These are phyloP conservation scores for Dryocosmus kuriphilus DNA, from an alignment of 2,888 invertebrate genomes.

Conservation along the genomic window DNA sequence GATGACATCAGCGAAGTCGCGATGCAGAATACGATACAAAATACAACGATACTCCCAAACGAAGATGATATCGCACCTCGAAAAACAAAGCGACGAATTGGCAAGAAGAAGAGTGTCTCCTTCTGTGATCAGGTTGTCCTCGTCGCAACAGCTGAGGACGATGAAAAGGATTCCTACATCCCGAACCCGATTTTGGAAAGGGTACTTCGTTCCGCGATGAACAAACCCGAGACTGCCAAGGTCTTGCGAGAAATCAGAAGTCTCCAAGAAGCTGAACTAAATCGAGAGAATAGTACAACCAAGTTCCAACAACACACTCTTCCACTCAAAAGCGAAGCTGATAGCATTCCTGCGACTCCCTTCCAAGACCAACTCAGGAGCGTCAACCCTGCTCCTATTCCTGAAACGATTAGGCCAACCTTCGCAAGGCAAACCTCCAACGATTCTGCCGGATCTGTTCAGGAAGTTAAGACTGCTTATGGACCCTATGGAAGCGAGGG, in stretches of 20 bases:
- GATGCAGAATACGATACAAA: conserved; percentile 76
- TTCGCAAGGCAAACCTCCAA: conserved; percentile 65
- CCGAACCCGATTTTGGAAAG: conserved; percentile 94
- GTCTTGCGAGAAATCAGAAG: conserved; percentile 79
- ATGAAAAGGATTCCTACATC: conserved; percentile 93
- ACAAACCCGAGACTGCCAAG: conserved; percentile 83
- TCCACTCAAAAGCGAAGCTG: conserved; percentile 74
- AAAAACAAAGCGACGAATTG: conserved; percentile 80
- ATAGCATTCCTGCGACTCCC: conserved; percentile 72
- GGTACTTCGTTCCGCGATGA: conserved; percentile 89
- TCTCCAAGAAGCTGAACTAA: conserved; percentile 77
- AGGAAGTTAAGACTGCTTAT: conserved; percentile 61
- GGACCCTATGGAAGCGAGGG: conserved; percentile 57
- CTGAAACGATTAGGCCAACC: conserved; percentile 61
- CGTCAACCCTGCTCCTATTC: conserved; percentile 66
- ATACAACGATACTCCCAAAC: conserved; percentile 73
- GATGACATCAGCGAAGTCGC: conserved; percentile 76
- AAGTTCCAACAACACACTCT: conserved; percentile 78
- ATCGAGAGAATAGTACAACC: conserved; percentile 72
- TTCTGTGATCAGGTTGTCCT: conserved; percentile 96
- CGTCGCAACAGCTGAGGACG: conserved; percentile 95
- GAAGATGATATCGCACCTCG: conserved; percentile 76
- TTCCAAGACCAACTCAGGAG: conserved; percentile 74
- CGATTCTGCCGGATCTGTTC: conserved; percentile 63
- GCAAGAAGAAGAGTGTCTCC: conserved; percentile 95